Evolutionary conservation across 2,113 vertebrate genomes (phyloP), one percentile per base, ranked within the genome.

Genomic region (Plestiodon gilberti): DNA sequence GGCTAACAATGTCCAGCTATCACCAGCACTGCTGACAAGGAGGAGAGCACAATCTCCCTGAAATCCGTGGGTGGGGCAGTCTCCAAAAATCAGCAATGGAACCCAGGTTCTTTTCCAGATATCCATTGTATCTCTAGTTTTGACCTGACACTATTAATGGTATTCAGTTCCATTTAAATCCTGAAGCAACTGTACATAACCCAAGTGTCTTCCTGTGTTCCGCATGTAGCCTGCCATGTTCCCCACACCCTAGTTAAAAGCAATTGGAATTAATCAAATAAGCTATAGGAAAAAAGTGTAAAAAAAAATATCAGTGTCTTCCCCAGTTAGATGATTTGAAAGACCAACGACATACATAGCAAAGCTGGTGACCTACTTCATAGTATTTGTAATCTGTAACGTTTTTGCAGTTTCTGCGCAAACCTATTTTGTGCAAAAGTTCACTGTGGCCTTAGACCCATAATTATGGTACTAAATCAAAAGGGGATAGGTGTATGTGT

Each of bases 301-400:
- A 86, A 82, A 33, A 86, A 82, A 33, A 70, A 89, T 84, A 88
- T 55, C 55, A 33, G 15, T 33, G 13, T 0, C 0, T 30, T 9
- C 18, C 2, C 30, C 11, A 14, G 2, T 75, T 81, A 62, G 2
- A 4, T 59, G 3, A 25, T 13, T 22, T n/a, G 13, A 33, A 23
- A 75, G 2, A 64, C 0, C 6, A 43, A 52, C 30, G 48, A 1
- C 52, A 73, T 48, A n/a, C n/a, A 1, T 62, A n/a, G 75, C 77
- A 86, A 2, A 48, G 43, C 4, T 8, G 52, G 22, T 15, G 4
- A 83, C 23, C n/a, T 33, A 33, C 0, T 59, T 88, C 6, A 61
- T 0, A 22, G 0, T 0, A 48, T 5, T 7, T 28, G 8, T 25
- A 78, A 33, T 69, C 30, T 73, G 70, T 28, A 80, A 55, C 18